Conservation (phyloP, 2,888 invertebrate genomes). For the Eupeodes luniger region DNA sequence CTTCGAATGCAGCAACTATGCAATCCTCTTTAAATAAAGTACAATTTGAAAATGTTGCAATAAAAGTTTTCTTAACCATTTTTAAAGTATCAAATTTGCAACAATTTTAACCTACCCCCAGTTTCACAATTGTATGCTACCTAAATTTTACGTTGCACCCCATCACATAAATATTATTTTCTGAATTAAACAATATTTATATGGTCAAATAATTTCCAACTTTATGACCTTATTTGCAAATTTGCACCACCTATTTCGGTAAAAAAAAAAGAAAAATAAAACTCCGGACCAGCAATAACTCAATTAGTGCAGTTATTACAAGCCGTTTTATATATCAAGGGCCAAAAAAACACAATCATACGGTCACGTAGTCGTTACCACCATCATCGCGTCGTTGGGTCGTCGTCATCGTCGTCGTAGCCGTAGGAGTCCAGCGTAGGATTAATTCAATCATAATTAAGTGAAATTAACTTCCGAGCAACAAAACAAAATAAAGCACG, state of each 20-base stretch:
- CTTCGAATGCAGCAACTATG: no score
- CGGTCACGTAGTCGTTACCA: slow-evolving; percentile 44
- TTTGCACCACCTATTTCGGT: slow-evolving; percentile 23
- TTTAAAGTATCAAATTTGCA: no score
- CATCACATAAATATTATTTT: slow-evolving; percentile 30
- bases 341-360: neutral
- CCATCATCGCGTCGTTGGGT: neutral
- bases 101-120: no score
- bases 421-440: slow-evolving; percentile 12
- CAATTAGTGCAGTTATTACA: slow-evolving; percentile 69
- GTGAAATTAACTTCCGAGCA: slow-evolving; percentile 51
- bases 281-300: slow-evolving; percentile 52
- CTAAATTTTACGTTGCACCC: neutral
- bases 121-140: no score
- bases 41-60: no score
- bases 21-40: no score
- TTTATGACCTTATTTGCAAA: slow-evolving; percentile 64
- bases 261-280: slow-evolving; percentile 16
- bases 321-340: slow-evolving; percentile 39
- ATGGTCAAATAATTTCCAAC: slow-evolving; percentile 40
- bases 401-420: neutral
- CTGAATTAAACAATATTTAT: slow-evolving; percentile 46
- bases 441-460: slow-evolving; percentile 76
- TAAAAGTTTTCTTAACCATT: no score
- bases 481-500: neutral